Evolutionary conservation across 2,113 vertebrate species (phyloP).

Genomic region (Aramus guarauna): DNA sequence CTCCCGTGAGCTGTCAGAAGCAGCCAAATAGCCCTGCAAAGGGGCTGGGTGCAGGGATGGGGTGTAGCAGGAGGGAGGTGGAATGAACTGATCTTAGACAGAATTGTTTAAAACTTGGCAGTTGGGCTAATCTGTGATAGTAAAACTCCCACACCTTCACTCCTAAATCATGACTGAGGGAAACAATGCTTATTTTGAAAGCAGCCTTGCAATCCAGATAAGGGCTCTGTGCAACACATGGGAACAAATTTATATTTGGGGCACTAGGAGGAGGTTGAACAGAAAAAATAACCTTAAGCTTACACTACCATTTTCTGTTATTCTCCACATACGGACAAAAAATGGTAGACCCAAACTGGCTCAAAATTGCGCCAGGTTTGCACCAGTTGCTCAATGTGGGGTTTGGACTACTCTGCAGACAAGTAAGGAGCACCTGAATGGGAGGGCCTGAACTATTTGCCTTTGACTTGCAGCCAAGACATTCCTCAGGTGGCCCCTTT

Average conservation of each 20-base stretch:
- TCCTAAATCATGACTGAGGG: not conserved
- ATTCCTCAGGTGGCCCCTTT: not conserved
- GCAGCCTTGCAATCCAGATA: not conserved
- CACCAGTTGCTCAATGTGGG: not conserved
- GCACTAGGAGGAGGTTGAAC: not conserved
- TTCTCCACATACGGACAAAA: not conserved
- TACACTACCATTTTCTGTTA: not conserved
- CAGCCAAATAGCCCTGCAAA: not conserved
- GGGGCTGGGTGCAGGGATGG: not conserved
- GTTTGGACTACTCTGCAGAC: not conserved
- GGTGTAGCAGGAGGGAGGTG: not conserved
- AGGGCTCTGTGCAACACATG: not conserved
- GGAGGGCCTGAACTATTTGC: not conserved
- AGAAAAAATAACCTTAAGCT: not conserved
- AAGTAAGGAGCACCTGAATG: not conserved
- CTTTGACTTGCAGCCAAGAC: not conserved
- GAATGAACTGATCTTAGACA: not conserved
- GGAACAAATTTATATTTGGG: not conserved
- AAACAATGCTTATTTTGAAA: not conserved
- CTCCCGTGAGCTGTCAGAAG: not conserved
- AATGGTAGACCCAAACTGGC: not conserved
- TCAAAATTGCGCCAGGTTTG: not conserved
- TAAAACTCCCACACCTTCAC: not conserved
- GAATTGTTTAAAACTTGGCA: not conserved
- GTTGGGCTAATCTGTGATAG: not conserved